phyloP scores from a whole-genome alignment of 2,797 vertebrate genomes.

The Chloroceryle inda region DNA sequence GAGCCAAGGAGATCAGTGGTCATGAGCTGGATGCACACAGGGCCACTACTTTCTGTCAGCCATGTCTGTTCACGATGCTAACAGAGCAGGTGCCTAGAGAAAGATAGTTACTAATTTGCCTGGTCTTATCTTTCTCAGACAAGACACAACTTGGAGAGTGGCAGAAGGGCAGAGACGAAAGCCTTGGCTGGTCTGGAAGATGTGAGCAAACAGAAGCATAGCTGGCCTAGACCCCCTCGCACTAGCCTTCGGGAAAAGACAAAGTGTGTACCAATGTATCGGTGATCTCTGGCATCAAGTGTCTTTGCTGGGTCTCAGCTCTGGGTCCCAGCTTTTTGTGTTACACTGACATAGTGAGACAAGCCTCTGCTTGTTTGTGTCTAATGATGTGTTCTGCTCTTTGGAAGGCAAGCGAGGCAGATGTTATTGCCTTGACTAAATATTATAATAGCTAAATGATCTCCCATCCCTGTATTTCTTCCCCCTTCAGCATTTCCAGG shows the following conservation, averaged over 20 bases:
- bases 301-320: background rate
- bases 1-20: background rate
- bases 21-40: background rate
- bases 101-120: background rate
- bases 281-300: background rate
- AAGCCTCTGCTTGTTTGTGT: background rate
- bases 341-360: background rate
- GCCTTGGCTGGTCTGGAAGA: background rate
- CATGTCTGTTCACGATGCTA: background rate
- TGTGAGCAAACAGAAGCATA: background rate
- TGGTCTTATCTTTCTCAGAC: background rate
- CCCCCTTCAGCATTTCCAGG: background rate
- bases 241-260: background rate
- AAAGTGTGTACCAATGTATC: fast-evolving
- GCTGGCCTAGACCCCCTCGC: too few species aligned
- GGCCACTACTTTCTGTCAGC: background rate
- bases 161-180: background rate
- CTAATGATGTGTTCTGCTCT: background rate
- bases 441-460: background rate
- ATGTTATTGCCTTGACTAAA: background rate
- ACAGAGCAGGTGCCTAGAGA: background rate
- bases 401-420: background rate
- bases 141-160: background rate
- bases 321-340: background rate
- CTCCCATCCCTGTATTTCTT: background rate